Evolutionary conservation across 2,797 vertebrate species (phyloP).

Genomic region (Labroides dimidiatus): DNA sequence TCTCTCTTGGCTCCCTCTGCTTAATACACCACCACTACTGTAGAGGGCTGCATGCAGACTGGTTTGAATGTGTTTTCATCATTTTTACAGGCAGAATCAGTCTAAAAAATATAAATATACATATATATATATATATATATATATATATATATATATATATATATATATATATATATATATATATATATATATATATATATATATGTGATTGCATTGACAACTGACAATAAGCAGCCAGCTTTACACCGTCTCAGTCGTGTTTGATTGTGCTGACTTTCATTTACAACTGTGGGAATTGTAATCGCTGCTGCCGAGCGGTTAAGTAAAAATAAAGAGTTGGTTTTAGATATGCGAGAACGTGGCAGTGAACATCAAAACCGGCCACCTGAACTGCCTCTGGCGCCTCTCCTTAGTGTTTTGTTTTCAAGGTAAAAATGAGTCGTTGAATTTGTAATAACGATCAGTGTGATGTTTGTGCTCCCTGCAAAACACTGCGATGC

Average conservation of each 20-base stretch:
- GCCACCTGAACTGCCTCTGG: constrained; percentile 35
- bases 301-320: constrained; percentile 28
- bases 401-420: constrained; percentile 44
- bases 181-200: too few relatives aligned
- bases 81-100: constrained; percentile 42
- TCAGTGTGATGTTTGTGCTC: constrained; percentile 46
- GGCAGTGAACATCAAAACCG: constrained; percentile 28
- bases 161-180: too few relatives aligned
- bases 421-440: constrained; percentile 50
- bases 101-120: too few relatives aligned
- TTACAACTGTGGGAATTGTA: constrained; percentile 36
- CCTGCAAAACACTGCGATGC: constrained; percentile 40
- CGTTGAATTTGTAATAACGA: constrained; percentile 43
- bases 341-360: constrained; percentile 34
- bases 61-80: constrained; percentile 30
- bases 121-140: too few relatives aligned
- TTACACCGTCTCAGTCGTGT: constrained; percentile 12
- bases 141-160: too few relatives aligned
- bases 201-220: constrained; percentile 27
- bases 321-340: constrained; percentile 19
- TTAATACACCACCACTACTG: constrained; percentile 40
- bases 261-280: constrained; percentile 53
- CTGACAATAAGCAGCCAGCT: constrained; percentile 30
- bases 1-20: constrained; percentile 58
- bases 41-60: constrained; percentile 42